These are phyloP conservation scores for Eupithecia inturbata DNA, from an alignment of 2,888 invertebrate species.

Conservation along the genomic window DNA sequence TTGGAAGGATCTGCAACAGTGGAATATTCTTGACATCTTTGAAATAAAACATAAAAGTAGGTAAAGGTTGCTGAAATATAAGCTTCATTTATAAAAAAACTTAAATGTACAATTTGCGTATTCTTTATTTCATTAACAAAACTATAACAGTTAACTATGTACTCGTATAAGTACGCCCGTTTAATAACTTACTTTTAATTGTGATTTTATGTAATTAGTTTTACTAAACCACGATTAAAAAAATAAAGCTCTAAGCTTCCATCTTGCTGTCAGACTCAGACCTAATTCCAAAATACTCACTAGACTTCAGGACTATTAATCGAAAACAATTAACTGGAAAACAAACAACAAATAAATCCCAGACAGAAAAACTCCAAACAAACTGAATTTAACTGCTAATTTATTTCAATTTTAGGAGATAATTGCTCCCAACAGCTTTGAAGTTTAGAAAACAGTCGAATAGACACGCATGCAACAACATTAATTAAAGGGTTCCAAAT, in stretches of 20 bases:
- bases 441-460: conserved; percentile 66
- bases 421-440: conserved; percentile 50
- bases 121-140: background rate
- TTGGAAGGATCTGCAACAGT: too few species aligned
- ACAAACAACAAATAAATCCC: conserved; percentile 19
- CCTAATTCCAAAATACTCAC: background rate
- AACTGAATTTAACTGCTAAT: conserved; percentile 31
- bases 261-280: conserved; percentile 8
- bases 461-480: conserved; percentile 76
- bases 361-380: conserved; percentile 30
- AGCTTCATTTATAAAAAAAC: background rate
- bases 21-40: too few species aligned
- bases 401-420: conserved; percentile 48
- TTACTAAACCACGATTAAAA: background rate
- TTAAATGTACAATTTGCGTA: background rate
- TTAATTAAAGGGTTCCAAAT: conserved; percentile 81
- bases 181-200: background rate
- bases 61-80: background rate
- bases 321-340: conserved; percentile 19
- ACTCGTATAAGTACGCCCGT: background rate
- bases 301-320: conserved; percentile 12
- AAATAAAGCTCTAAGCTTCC: conserved; percentile 6
- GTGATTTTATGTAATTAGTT: background rate
- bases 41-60: background rate
- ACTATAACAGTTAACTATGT: background rate